Evolutionary conservation across 2,113 vertebrate species (phyloP).

Genomic region (Erythrocercus mccallii): DNA sequence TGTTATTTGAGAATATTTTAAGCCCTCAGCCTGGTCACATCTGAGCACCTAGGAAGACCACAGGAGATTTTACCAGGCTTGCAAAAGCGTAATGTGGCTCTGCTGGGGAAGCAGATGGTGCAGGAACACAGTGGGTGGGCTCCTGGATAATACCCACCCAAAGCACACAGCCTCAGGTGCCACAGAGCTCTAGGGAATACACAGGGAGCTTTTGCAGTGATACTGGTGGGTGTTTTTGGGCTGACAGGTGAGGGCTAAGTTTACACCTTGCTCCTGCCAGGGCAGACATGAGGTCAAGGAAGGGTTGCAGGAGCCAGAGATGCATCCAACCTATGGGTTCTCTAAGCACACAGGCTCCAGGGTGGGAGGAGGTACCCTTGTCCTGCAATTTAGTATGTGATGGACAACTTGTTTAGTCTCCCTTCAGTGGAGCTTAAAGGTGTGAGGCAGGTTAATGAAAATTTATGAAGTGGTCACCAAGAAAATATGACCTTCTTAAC

Average conservation of each 20-base stretch:
- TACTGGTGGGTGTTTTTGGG: neutral
- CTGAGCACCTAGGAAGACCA: neutral
- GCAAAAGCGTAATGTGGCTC: neutral
- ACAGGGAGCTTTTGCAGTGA: neutral
- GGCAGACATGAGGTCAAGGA: neutral
- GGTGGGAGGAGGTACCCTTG: neutral
- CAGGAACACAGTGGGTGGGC: neutral
- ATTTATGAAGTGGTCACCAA: neutral
- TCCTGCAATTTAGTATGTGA: neutral
- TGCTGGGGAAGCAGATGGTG: slow-evolving; percentile 5
- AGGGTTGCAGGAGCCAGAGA: neutral
- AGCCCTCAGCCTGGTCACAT: neutral
- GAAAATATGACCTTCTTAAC: neutral
- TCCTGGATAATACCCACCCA: neutral
- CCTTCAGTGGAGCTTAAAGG: neutral
- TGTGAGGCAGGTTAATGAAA: neutral
- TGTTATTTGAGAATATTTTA: neutral
- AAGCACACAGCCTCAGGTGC: neutral
- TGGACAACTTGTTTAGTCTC: neutral
- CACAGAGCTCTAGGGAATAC: neutral
- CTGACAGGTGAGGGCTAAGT: neutral
- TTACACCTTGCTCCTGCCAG: neutral
- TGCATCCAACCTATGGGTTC: accelerated
- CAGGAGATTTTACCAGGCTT: neutral
- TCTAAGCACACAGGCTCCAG: neutral